A percentile compares a stretch with the other conserved stretches of the same genome.
phyloP scores from a whole-genome alignment of 2,888 invertebrate species.

The Orthosia gracilis region DNA sequence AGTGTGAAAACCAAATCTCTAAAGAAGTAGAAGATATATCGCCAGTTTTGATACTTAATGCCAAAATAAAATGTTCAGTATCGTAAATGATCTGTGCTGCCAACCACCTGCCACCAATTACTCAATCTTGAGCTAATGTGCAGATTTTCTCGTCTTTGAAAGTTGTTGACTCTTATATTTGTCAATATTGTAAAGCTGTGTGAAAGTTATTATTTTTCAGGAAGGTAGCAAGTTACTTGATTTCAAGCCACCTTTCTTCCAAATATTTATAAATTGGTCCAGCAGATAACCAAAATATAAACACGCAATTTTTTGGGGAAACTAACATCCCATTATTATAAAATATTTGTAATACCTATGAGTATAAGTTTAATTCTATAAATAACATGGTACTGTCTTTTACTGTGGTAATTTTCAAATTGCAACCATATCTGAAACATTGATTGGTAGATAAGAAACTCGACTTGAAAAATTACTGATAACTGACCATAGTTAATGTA shows the following conservation, averaged over 20 bases:
- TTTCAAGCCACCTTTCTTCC: not conserved
- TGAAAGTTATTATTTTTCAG: not conserved
- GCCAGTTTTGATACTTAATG: too few species aligned
- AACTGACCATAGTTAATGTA: constrained; percentile 56
- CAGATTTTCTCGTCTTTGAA: too few species aligned
- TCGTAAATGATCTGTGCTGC: too few species aligned
- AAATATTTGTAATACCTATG: not conserved
- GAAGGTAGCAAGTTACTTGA: not conserved
- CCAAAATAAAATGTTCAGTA: too few species aligned
- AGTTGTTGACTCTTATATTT: not conserved
- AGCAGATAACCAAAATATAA: not conserved
- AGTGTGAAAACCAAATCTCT: too few species aligned
- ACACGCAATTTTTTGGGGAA: too few species aligned
- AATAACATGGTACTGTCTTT: constrained; percentile 7
- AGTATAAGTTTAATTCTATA: not conserved
- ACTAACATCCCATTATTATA: not conserved
- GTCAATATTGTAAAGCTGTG: not conserved
- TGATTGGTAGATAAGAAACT: constrained; percentile 43
- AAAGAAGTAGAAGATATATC: too few species aligned
- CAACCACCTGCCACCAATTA: too few species aligned
- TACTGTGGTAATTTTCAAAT: constrained; percentile 11
- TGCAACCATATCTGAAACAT: constrained; percentile 37
- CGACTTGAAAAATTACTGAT: constrained; percentile 30
- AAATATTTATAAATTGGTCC: not conserved
- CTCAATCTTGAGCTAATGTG: too few species aligned